Evolutionary conservation across 2,797 vertebrate genomes (phyloP), one percentile per base, ranked within the genome.

Genomic region (Hippopotamyrus pictus): DNA sequence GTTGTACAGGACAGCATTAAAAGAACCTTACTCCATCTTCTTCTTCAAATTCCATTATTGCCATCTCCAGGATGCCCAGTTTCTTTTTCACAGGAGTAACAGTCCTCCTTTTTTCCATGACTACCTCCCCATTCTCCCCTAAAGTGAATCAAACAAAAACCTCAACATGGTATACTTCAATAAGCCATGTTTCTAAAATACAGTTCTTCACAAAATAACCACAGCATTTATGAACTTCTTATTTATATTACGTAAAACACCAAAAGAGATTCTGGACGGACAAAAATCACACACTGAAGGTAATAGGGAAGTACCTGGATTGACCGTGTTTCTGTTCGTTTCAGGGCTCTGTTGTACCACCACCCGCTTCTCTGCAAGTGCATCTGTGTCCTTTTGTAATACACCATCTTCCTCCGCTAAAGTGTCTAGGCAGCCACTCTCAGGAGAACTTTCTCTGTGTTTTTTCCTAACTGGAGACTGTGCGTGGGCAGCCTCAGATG

Each of bases 41-140:
- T 89, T 91, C 92, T 90, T 96, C 95, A 93, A 96, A 96, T 90
- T 97, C 96, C 44, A 91, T 94, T 0, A 93, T 91, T 37, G 95
- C 95, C 89, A 92, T 90, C 91, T 94, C 93, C 2, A 97, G 93
- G 91, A 96, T 94, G 41, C 95, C 94, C 76, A 95, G 50, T 73
- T 91, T 92, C 3, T 90, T 92, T 89, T 93, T 94, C 41, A 86
- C 89, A 6, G 87, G 85, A 17, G 51, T 83, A 82, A 82, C 90
- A 22, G 84, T 91, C 29, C 69, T 50, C 25, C 14, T 85, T 6
- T 84, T 7, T 19, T 73, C 25, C 41, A 54, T 87, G 57, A 41
- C 59, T 48, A 5, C 79, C 87, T 87, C 76, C 89, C 33, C 53
- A 9, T 87, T 90, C 83, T 76, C 79, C 73, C 33, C 92, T 92